A percentile compares a stretch with the other conserved stretches of the same genome.
These are phyloP conservation scores for Hydrochoerus hydrochaeris DNA, from an alignment of 2,113 vertebrate species.

Conservation along the genomic window DNA sequence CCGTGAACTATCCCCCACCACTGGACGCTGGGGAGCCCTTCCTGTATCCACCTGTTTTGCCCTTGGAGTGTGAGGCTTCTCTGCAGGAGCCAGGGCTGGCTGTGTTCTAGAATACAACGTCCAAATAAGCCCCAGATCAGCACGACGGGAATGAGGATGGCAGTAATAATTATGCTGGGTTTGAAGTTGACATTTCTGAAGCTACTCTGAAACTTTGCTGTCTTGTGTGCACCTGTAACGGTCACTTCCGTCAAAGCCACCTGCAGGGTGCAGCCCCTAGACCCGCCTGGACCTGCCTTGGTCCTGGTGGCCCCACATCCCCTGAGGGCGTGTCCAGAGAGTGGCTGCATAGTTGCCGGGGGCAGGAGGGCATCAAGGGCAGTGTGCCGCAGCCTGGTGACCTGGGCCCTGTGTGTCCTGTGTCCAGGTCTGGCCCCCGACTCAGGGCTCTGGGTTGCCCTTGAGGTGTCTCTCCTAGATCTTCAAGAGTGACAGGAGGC, in stretches of 20 bases:
- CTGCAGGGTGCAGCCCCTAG: not conserved
- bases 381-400: not conserved
- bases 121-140: not conserved
- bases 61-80: not conserved
- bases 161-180: not conserved
- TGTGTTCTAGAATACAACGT: not conserved
- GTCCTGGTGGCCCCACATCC: fast-evolving
- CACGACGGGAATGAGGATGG: not conserved
- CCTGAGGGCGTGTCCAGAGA: not conserved
- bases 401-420: not conserved
- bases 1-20: not conserved
- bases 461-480: not conserved
- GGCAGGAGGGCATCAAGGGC: not conserved
- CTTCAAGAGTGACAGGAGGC: constrained; percentile 5
- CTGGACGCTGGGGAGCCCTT: not conserved
- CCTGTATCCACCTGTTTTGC: not conserved
- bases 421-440: not conserved
- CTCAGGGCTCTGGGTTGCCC: too few species aligned
- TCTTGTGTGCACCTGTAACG: not conserved
- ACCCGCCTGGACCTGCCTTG: not conserved
- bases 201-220: not conserved
- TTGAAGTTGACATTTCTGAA: not conserved
- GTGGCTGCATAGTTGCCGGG: too few species aligned
- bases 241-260: not conserved
- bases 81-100: not conserved